Percentiles rank a stretch among this genome's conserved stretches.
Evolutionary conservation across 2,113 vertebrate species (phyloP).

Genomic region (Edolisoma coerulescens): DNA sequence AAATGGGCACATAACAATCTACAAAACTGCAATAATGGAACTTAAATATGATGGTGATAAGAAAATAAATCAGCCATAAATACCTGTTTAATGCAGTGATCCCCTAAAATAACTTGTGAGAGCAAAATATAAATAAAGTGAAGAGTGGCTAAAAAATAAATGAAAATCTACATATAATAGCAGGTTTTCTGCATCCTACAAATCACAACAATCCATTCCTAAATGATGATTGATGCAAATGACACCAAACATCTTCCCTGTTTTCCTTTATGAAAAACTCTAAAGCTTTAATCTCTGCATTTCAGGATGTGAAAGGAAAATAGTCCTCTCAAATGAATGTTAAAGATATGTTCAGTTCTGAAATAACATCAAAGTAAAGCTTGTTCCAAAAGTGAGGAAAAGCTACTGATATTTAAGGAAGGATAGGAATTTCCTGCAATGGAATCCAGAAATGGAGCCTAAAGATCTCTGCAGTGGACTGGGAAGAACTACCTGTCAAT

Average conservation of each 20-base stretch:
- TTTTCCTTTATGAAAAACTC: background rate
- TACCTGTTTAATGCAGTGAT: background rate
- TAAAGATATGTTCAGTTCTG: background rate
- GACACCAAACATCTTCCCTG: background rate
- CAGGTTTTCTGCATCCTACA: background rate
- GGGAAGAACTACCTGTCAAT: background rate
- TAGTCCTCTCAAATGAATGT: background rate
- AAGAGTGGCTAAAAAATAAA: background rate
- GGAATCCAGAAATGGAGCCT: background rate
- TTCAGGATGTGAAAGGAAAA: background rate
- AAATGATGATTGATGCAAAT: background rate
- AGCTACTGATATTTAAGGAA: background rate
- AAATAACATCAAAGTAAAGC: background rate
- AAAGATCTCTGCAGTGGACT: background rate
- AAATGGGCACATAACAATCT: background rate
- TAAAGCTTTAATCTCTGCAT: background rate
- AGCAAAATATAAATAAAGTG: background rate
- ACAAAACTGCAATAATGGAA: background rate
- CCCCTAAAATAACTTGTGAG: background rate
- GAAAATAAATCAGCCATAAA: background rate
- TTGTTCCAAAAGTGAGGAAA: background rate
- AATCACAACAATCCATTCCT: background rate
- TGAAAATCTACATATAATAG: background rate
- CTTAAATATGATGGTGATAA: background rate
- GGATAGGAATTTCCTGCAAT: background rate